Evolutionary conservation across 2,888 invertebrate species (phyloP), one percentile per base, ranked within the genome.

Genomic region (Tridacna gigas): DNA sequence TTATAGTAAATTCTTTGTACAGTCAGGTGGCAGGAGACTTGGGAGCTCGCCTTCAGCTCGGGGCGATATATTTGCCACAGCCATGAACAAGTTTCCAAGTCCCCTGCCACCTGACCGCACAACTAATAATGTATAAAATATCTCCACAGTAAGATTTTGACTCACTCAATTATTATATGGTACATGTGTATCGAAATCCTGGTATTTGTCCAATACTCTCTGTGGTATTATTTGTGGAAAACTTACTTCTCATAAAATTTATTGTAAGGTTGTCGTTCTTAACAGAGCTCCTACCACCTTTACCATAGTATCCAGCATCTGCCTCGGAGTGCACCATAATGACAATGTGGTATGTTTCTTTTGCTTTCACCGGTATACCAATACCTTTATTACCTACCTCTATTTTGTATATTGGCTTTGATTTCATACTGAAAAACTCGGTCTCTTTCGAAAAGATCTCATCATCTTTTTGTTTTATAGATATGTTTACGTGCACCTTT

Each of bases 211-310:
- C 88, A 25, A 83, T 83, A 13, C 22, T 20, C 18, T 74, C 85
- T 51, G 66, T 82, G 15, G 88, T 86, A 66, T 79, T 85, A 65
- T 88, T 88, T 5, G 85, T 80, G 9, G 85, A 86, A 60, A 66
- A 88, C 47, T 67, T 76, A 63, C 82, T 88, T 9, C 65, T 51
- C 56, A 75, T 85, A 69, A 88, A 83, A 22, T 65, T 66, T 20
- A 88, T 20, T 28, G 65, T 74, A 0, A 88, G 78, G 26, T 78
- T 80, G 25, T 77, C 80, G 9, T 47, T 60, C 11, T 28, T 37
- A 2, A 77, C 63, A 13, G 51, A 56, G 13, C 80, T 63, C 25
- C 48, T 71, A 0, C 85, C 88, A n/a, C 26, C 48, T 74, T 88
- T 88, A 9, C 88, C 88, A 80, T 79, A 88, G 37, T 67, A 88